Evolutionary conservation across 92 coral and sea anemone species (phyloP).

Genomic region (Umimayanthus kanabou): DNA sequence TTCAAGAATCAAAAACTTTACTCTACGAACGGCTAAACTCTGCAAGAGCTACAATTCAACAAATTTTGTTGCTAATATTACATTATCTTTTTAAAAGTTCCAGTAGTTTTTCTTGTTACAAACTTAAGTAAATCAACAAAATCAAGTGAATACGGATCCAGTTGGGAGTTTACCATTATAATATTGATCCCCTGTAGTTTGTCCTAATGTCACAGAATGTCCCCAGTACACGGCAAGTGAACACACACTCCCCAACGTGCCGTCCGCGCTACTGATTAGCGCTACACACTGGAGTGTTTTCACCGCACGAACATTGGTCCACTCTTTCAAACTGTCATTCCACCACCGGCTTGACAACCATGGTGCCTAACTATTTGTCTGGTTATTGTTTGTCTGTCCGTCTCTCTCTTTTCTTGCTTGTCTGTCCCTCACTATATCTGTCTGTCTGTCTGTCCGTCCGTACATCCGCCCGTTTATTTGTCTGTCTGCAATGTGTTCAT

Average conservation of each 20-base stretch:
- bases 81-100: conserved; percentile 21
- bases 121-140: background rate
- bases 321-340: too few species aligned
- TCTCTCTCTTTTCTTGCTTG: background rate
- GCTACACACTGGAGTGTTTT: background rate
- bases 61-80: conserved; percentile 43
- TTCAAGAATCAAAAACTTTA: background rate
- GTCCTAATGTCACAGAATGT: background rate
- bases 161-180: background rate
- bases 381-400: background rate
- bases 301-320: too few species aligned
- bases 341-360: too few species aligned
- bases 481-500: background rate
- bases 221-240: background rate
- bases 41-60: conserved; percentile 43
- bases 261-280: background rate
- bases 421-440: background rate
- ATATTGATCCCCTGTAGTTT: background rate
- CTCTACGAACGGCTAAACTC: conserved; percentile 5
- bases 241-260: background rate
- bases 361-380: too few species aligned
- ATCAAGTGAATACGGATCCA: background rate
- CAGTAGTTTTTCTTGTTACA: background rate
- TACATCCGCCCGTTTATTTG: background rate
- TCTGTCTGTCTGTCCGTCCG: too few species aligned